Conservation (phyloP, 1,140 invertebrate genomes). For the Hydropsyche tenuis region DNA sequence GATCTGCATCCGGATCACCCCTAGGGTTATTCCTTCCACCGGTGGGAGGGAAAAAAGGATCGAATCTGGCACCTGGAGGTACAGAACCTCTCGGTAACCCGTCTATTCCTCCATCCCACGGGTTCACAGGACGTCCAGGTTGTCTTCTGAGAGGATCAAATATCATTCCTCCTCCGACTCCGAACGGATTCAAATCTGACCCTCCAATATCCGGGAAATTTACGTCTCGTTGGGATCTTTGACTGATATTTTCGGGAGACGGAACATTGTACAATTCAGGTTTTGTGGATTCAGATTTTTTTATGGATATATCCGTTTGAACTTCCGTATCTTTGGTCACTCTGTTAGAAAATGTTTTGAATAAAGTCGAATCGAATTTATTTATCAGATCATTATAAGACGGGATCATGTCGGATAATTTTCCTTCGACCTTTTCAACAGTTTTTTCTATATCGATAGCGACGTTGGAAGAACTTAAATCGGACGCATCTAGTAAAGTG, state of each 20-base stretch:
- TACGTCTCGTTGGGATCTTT: background rate
- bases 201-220: background rate
- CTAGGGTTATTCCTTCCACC: background rate
- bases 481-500: background rate
- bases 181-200: conserved; percentile 18
- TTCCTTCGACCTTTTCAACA: background rate
- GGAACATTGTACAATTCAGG: too few species aligned
- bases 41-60: background rate
- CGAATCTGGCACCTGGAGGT: background rate
- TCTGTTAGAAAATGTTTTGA: background rate
- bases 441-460: background rate
- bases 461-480: background rate
- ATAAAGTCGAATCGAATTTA: background rate
- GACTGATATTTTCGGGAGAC: too few species aligned
- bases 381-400: background rate
- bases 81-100: background rate
- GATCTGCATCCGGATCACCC: background rate
- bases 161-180: background rate
- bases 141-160: background rate
- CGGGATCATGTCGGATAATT: background rate
- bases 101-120: background rate
- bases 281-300: background rate
- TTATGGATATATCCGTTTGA: background rate
- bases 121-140: background rate
- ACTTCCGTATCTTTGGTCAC: background rate